Percentiles rank a stretch among this genome's conserved stretches.
phyloP scores from a whole-genome alignment of 2,888 invertebrate species.

The Lasioglossum leucozonium region DNA sequence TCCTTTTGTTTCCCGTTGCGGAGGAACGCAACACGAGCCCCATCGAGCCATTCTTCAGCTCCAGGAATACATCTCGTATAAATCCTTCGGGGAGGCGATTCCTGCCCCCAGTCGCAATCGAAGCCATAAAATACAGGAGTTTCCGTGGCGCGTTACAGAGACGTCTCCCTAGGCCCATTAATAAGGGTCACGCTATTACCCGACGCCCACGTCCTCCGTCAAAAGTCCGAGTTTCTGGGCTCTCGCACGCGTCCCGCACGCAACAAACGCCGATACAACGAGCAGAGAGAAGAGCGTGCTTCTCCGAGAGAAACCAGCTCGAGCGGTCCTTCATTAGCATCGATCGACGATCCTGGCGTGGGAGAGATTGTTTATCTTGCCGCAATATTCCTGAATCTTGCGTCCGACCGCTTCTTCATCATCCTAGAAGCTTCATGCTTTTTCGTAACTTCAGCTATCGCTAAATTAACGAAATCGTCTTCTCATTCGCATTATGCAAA shows the following conservation, averaged over 20 bases:
- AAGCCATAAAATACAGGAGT: constrained; percentile 28
- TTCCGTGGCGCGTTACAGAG: constrained; percentile 36
- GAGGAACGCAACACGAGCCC: background rate
- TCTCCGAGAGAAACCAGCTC: constrained; percentile 49
- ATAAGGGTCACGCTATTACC: constrained; percentile 43
- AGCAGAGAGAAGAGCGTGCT: constrained; percentile 16
- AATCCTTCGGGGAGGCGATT: background rate
- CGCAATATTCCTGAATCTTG: constrained; percentile 61
- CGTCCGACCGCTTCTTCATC: background rate
- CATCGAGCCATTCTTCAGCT: background rate
- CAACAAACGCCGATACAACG: constrained; percentile 23
- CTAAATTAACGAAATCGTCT: background rate
- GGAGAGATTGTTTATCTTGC: constrained; percentile 80
- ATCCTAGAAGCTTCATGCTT: background rate
- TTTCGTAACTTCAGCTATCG: background rate
- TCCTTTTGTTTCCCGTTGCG: background rate
- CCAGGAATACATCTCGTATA: background rate
- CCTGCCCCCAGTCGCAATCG: constrained; percentile 1
- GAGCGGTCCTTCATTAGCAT: constrained; percentile 79
- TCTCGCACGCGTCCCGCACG: constrained; percentile 32
- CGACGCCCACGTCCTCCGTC: constrained; percentile 37
- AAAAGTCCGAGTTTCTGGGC: constrained; percentile 31
- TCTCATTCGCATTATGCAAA: no score
- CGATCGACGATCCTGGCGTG: constrained; percentile 74
- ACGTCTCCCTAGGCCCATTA: constrained; percentile 40